Evolutionary conservation across 1,140 invertebrate species (phyloP).

Genomic region (Ostrea denselamellosa): DNA sequence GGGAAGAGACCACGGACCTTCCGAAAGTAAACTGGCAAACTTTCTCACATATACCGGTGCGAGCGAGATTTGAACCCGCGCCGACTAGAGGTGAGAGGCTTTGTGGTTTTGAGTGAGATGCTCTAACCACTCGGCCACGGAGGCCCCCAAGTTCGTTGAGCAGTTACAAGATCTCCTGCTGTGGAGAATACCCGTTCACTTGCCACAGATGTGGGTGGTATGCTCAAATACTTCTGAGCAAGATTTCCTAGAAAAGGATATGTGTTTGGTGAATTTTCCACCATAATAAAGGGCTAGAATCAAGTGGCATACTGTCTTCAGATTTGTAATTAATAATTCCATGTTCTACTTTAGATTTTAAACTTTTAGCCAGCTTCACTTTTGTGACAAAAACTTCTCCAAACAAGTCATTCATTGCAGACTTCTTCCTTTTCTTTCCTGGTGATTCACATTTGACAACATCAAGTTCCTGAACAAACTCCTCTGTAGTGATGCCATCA

Average conservation of each 20-base stretch:
- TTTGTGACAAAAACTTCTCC: conserved; percentile 47
- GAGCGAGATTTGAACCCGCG: no score
- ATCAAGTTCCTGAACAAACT: background rate
- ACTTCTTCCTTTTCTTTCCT: background rate
- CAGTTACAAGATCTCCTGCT: conserved; percentile 45
- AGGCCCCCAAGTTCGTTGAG: no score
- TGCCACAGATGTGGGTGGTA: conserved; percentile 46
- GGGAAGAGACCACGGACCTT: no score
- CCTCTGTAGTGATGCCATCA: no score
- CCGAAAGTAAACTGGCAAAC: no score
- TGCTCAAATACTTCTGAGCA: conserved; percentile 41
- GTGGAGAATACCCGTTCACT: conserved; percentile 47
- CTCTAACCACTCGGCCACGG: no score
- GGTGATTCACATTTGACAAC: conserved; percentile 1
- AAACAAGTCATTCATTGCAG: conserved; percentile 33
- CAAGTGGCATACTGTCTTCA: conserved; percentile 3
- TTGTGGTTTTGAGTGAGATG: no score
- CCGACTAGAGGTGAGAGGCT: no score
- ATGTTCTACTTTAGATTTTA: background rate
- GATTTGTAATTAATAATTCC: conserved; percentile 31
- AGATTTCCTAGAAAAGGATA: conserved; percentile 40
- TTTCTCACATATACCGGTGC: no score
- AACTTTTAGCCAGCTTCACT: background rate
- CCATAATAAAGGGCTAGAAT: conserved; percentile 42
- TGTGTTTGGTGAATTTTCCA: conserved; percentile 40